Percentiles rank a stretch among this genome's conserved stretches.
phyloP scores from a whole-genome alignment of 2,888 invertebrate species.

The Spilarctia lutea region DNA sequence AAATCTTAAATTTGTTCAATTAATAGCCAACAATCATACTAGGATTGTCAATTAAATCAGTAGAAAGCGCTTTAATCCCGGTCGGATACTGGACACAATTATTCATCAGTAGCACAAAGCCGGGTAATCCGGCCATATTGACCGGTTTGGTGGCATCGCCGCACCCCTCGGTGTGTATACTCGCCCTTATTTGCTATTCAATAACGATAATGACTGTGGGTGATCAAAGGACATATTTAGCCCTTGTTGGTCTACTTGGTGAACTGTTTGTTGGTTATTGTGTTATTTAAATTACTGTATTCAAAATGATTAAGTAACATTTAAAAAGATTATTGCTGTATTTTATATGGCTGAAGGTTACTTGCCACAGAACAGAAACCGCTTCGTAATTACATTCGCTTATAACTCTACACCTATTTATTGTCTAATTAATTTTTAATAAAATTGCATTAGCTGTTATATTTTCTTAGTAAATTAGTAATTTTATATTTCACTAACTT shows the following conservation, averaged over 20 bases:
- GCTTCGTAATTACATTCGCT: not conserved
- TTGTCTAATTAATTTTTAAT: not conserved
- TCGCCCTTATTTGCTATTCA: conserved; percentile 69
- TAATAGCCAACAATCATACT: conserved; percentile 79
- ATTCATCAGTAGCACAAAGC: conserved; percentile 83
- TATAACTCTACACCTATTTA: not conserved
- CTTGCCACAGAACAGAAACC: not conserved
- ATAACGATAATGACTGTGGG: conserved; percentile 65
- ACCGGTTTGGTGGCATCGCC: conserved; percentile 67
- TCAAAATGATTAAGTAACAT: not conserved
- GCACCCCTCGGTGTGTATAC: conserved; percentile 55
- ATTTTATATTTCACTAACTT: too few relatives aligned
- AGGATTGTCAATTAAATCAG: conserved; percentile 84
- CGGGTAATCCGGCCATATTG: conserved; percentile 80
- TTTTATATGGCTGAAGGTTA: not conserved
- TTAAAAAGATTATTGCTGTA: not conserved
- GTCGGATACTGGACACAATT: conserved; percentile 81
- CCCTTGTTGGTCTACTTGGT: conserved; percentile 35
- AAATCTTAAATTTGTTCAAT: conserved; percentile 69
- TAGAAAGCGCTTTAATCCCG: conserved; percentile 81
- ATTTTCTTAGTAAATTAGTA: not conserved
- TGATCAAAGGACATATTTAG: conserved; percentile 40
- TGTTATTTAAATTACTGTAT: conserved; percentile 5
- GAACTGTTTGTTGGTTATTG: conserved; percentile 26
- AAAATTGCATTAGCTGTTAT: not conserved